Evolutionary conservation across 2,888 invertebrate species (phyloP).

Genomic region (Imbricaverruca yamaguchii): DNA sequence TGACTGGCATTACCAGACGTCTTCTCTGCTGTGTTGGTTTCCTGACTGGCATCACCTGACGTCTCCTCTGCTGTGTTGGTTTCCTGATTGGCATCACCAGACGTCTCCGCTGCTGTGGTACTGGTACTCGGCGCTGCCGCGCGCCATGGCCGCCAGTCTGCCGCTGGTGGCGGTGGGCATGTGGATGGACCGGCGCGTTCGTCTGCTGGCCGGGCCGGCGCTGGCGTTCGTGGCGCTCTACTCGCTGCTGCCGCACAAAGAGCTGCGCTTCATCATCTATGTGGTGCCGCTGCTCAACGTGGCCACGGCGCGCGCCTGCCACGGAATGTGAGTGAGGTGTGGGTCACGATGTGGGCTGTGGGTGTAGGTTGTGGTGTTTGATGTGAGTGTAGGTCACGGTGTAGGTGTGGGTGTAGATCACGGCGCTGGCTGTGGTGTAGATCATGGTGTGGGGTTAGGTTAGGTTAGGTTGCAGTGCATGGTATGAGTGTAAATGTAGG

Average conservation of each 20-base stretch:
- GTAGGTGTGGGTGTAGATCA: too few relatives aligned
- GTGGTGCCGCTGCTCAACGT: constrained; percentile 90
- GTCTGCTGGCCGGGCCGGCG: constrained; percentile 61
- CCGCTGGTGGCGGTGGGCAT: constrained; percentile 70
- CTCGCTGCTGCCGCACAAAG: constrained; percentile 95
- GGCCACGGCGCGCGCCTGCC: constrained; percentile 77
- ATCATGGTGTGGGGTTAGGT: too few relatives aligned
- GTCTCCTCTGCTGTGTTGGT: constrained; percentile 74
- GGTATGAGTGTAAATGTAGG: too few relatives aligned
- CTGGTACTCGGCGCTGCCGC: constrained; percentile 92
- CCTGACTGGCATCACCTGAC: constrained; percentile 53
- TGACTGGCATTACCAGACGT: too few relatives aligned
- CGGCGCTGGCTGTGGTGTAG: too few relatives aligned
- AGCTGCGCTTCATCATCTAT: constrained; percentile 79
- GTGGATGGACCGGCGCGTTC: constrained; percentile 61
- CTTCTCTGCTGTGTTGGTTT: too few relatives aligned
- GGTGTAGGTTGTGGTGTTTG: too few relatives aligned
- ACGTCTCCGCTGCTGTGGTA: constrained; percentile 96
- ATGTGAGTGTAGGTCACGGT: too few relatives aligned
- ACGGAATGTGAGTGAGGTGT: constrained; percentile 65
- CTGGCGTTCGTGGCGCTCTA: constrained; percentile 77
- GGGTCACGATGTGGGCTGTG: too few relatives aligned
- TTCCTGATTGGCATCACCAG: constrained; percentile 45
- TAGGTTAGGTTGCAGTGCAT: too few relatives aligned
- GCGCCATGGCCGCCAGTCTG: constrained; percentile 75